Percentiles rank a stretch among this genome's conserved stretches.
These are phyloP conservation scores for Leptinotarsa peninsularis DNA, from an alignment of 2,888 invertebrate genomes.

Conservation along the genomic window DNA sequence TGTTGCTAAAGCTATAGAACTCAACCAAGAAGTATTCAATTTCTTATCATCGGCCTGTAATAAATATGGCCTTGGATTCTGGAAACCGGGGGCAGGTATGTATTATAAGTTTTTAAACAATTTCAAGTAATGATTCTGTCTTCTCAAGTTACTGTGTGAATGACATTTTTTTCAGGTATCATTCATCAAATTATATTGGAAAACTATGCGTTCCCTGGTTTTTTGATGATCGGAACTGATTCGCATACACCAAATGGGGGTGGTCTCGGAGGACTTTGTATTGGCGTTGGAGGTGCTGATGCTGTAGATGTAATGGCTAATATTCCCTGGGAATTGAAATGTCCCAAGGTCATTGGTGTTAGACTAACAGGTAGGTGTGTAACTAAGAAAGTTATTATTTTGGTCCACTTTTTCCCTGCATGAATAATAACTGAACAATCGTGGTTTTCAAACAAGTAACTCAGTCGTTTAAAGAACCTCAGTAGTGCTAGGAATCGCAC, in stretches of 20 bases:
- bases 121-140: too few species aligned
- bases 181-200: constrained; percentile 99
- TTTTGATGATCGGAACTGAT: constrained; percentile 98
- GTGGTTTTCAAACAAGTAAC: too few species aligned
- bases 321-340: constrained; percentile 99
- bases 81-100: constrained; percentile 95
- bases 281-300: constrained; percentile 99
- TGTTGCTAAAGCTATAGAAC: constrained; percentile 90
- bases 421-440: too few species aligned
- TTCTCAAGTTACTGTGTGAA: not conserved
- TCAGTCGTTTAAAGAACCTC: too few species aligned
- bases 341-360: constrained; percentile 98
- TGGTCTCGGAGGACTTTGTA: constrained; percentile 96
- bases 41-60: constrained; percentile 94
- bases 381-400: not conserved
- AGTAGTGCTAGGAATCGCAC: too few species aligned
- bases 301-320: constrained; percentile 99
- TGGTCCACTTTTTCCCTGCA: constrained; percentile 59
- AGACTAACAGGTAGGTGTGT: constrained; percentile 83
- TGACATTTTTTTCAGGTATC: constrained; percentile 71
- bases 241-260: constrained; percentile 99
- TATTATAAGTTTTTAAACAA: not conserved
- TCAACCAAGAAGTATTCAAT: constrained; percentile 93
- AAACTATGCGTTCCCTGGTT: constrained; percentile 99
- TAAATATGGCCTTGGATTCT: constrained; percentile 99